These are phyloP conservation scores for Zaprionus taronus DNA, from an alignment of 1,140 invertebrate species.

Conservation along the genomic window DNA sequence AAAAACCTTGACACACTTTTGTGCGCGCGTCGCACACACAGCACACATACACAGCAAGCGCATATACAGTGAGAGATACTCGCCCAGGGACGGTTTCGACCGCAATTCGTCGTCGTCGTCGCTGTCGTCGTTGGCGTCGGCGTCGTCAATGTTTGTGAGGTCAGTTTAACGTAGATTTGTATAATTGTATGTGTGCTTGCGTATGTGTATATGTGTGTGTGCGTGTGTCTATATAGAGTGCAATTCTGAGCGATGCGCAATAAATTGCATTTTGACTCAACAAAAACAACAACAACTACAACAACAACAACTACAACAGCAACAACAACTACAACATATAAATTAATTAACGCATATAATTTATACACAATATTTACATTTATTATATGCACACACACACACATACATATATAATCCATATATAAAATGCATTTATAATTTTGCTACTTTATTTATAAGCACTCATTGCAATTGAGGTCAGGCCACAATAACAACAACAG, in stretches of 20 bases:
- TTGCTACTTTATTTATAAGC: constrained; percentile 40
- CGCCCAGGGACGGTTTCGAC: constrained; percentile 84
- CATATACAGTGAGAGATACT: constrained; percentile 62
- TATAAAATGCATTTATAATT: constrained; percentile 18
- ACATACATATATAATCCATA: constrained; percentile 7
- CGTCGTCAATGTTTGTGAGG: constrained; percentile 41
- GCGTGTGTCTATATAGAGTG: constrained; percentile 57
- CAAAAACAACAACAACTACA: constrained; percentile 14
- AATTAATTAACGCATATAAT: constrained; percentile 64
- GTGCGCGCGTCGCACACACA: constrained; percentile 70
- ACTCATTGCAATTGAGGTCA: constrained; percentile 70
- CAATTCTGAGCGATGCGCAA: constrained; percentile 75
- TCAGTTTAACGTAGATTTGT: constrained; percentile 77
- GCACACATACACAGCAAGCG: constrained; percentile 24
- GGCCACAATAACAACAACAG: constrained; percentile 27
- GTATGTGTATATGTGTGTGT: constrained; percentile 11
- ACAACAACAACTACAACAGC: not conserved
- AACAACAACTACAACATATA: constrained; percentile 31
- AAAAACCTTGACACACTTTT: constrained; percentile 84
- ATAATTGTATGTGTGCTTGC: constrained; percentile 39
- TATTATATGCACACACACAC: constrained; percentile 25
- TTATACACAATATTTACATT: constrained; percentile 51
- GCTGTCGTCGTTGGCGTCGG: constrained; percentile 17
- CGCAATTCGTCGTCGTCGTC: constrained; percentile 68
- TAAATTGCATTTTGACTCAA: constrained; percentile 65